Evolutionary conservation across 35 echinoderm and acorn worm species (phyloP).

Genomic region (Patiria miniata): DNA sequence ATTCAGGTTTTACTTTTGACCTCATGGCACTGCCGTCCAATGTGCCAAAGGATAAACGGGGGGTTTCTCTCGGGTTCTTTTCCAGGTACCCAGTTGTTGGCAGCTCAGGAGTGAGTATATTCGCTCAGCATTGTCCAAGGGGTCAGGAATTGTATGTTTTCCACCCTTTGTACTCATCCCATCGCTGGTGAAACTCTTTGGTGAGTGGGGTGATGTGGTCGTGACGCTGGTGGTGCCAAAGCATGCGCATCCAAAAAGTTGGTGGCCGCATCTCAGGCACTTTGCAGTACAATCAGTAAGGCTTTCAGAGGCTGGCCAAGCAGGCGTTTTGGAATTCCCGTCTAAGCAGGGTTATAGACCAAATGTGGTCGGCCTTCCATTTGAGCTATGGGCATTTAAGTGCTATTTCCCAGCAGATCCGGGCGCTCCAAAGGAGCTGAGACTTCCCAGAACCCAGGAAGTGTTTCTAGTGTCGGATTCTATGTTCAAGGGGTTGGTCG

Average conservation of each 20-base stretch:
- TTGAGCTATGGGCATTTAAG: no score
- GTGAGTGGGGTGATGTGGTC: neutral
- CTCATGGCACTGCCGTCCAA: no score
- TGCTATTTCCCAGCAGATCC: neutral
- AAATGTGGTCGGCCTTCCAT: neutral
- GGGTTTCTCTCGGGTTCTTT: neutral
- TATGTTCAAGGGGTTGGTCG: neutral
- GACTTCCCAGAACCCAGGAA: neutral
- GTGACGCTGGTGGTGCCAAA: neutral
- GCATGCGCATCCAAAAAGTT: neutral
- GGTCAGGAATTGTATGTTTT: neutral
- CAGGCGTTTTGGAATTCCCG: neutral
- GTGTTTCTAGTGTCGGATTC: neutral
- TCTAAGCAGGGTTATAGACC: neutral
- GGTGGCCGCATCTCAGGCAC: neutral
- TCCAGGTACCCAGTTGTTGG: neutral
- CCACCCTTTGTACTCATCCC: neutral
- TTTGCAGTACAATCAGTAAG: neutral
- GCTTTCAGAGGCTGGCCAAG: neutral
- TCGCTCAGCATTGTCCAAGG: neutral
- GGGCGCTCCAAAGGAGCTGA: neutral
- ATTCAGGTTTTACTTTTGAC: neutral
- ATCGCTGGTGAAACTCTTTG: neutral
- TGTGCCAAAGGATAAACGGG: neutral
- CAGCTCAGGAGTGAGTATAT: neutral